These are phyloP conservation scores for Antrozous pallidus DNA, from an alignment of 2,797 vertebrate species.

Conservation along the genomic window DNA sequence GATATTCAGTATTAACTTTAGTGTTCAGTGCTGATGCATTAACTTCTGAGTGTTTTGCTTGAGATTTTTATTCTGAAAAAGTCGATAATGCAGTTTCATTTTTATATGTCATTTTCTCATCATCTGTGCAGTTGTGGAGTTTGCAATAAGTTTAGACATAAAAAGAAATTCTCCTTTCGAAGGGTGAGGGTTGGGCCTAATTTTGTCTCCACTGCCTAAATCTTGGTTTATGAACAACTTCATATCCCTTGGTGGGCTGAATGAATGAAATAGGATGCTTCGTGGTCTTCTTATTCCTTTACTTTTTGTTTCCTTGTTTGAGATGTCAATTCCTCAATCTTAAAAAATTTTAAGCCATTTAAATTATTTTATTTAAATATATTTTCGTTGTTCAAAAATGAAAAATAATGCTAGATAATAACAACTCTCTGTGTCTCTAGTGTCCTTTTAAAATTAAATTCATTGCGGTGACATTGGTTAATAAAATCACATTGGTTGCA, in stretches of 20 bases:
- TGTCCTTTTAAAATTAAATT: not conserved
- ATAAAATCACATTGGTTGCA: not conserved
- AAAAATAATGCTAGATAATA: not conserved
- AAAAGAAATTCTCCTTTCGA: not conserved
- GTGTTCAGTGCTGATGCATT: not conserved
- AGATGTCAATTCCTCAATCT: not conserved
- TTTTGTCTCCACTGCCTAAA: not conserved
- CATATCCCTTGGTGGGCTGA: not conserved
- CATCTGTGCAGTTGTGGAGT: not conserved
- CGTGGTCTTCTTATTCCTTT: not conserved
- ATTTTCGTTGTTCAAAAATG: not conserved
- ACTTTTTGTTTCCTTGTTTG: not conserved
- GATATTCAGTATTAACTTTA: not conserved
- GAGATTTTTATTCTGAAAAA: slow-evolving; percentile 7
- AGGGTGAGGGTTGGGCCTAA: not conserved
- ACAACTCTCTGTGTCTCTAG: not conserved
- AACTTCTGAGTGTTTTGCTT: not conserved
- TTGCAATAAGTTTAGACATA: not conserved
- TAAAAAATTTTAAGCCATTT: not conserved
- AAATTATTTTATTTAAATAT: not conserved
- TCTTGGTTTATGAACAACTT: not conserved
- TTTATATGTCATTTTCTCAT: not conserved
- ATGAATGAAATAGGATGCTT: not conserved
- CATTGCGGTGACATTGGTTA: not conserved
- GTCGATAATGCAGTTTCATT: not conserved